Percentiles rank a stretch among this genome's conserved stretches.
phyloP scores from a whole-genome alignment of 2,888 invertebrate species.

The Dynastes grantii region DNA sequence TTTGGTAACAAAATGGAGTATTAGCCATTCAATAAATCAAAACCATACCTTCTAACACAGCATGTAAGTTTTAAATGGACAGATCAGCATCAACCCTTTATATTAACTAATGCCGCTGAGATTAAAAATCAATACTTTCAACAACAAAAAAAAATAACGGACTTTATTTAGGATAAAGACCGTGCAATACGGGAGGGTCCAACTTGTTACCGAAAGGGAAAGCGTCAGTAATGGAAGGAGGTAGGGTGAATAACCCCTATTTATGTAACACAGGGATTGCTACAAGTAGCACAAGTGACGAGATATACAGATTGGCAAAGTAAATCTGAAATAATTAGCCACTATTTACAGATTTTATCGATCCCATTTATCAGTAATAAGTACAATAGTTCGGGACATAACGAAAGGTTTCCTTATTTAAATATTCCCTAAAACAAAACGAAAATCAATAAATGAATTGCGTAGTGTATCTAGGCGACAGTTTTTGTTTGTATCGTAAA shows the following conservation, averaged over 20 bases:
- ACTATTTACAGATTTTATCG: not conserved
- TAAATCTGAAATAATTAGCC: not conserved
- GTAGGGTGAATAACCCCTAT: conserved; percentile 12
- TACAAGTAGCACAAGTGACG: not conserved
- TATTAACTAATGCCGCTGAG: not conserved
- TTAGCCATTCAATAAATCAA: not conserved
- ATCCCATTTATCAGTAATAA: not conserved
- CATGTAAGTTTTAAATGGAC: not conserved
- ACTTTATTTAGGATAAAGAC: not conserved
- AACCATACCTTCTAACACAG: not conserved
- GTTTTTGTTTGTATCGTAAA: conserved; percentile 33
- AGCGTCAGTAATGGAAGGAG: not conserved
- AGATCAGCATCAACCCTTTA: not conserved
- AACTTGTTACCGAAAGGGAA: not conserved
- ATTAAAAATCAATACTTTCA: conserved; percentile 11
- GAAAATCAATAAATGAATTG: conserved; percentile 4
- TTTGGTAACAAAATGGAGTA: no score
- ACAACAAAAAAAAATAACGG: not conserved
- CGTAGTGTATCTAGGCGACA: conserved; percentile 9
- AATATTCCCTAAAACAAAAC: not conserved
- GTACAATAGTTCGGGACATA: no score
- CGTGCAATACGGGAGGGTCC: not conserved
- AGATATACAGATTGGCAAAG: not conserved
- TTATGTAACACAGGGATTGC: not conserved
- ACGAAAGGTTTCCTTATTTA: no score